A percentile compares a stretch with the other conserved stretches of the same genome.
Conservation (phyloP, 1,140 invertebrate species). For the Pissodes strobi region DNA sequence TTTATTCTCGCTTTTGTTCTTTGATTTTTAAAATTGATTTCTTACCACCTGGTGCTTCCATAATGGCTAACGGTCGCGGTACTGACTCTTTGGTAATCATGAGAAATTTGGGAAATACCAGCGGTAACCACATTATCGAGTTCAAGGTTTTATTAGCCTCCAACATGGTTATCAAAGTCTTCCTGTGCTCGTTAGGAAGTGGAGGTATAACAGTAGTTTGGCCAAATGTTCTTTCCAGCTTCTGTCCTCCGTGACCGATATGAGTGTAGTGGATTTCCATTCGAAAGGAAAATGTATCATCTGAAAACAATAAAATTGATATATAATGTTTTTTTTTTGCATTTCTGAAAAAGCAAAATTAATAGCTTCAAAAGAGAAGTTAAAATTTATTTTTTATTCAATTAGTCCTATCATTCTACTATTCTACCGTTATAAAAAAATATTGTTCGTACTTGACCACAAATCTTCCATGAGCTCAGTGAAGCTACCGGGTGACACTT, state of each 20-base stretch:
- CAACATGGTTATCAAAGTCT: constrained; percentile 8
- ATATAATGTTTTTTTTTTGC: no score
- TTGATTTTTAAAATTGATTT: no score
- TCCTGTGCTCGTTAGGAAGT: not conserved
- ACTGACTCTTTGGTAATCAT: not conserved
- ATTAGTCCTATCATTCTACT: no score
- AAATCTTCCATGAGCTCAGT: constrained; percentile 7
- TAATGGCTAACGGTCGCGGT: not conserved
- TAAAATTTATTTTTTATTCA: no score
- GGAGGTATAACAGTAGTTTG: constrained; percentile 1
- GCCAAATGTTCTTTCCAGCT: constrained; percentile 2
- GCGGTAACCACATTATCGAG: not conserved
- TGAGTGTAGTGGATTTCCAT: constrained; percentile 14
- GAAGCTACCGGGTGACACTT: constrained; percentile 13
- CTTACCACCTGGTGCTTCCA: not conserved
- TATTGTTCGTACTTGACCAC: not conserved
- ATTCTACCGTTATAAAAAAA: no score
- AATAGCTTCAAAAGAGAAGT: no score
- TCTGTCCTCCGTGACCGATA: not conserved
- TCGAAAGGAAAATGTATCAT: not conserved
- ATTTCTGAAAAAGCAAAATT: no score
- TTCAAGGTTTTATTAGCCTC: not conserved
- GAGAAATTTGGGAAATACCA: constrained; percentile 18
- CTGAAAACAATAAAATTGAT: no score
- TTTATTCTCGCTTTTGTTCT: no score